Conservation (phyloP, 2,888 invertebrate genomes). For the Drosophila prolongata region DNA sequence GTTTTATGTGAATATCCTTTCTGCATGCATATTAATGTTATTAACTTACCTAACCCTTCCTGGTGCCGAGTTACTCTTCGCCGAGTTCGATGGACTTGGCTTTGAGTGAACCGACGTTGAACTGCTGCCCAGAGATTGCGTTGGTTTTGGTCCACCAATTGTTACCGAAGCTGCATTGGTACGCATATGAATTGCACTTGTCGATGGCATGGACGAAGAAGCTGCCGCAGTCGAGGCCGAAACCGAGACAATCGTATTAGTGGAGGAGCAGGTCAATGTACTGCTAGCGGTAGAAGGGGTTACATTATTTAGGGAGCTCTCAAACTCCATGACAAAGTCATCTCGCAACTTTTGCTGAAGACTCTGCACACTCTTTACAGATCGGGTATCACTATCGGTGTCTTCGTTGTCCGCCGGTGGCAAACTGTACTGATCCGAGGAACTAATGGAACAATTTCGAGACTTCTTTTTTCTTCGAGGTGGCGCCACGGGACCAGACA, state of each 20-base stretch:
- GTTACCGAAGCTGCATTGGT: constrained; percentile 76
- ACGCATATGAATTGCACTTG: constrained; percentile 74
- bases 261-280: constrained; percentile 72
- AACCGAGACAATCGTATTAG: constrained; percentile 77
- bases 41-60: constrained; percentile 82
- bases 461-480: constrained; percentile 91
- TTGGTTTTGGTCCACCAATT: constrained; percentile 81
- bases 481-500: constrained; percentile 89
- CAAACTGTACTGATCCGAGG: constrained; percentile 83
- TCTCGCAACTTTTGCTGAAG: constrained; percentile 83
- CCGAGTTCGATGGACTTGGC: constrained; percentile 84
- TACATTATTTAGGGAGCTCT: constrained; percentile 89
- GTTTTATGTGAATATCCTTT: not conserved
- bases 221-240: constrained; percentile 70
- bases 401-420: constrained; percentile 81
- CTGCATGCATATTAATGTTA: not conserved
- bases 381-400: constrained; percentile 81
- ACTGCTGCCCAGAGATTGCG: constrained; percentile 84
- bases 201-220: constrained; percentile 71
- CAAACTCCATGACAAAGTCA: constrained; percentile 88
- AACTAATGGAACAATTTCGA: constrained; percentile 82
- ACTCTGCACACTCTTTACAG: constrained; percentile 81
- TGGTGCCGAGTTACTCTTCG: constrained; percentile 85
- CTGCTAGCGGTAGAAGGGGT: constrained; percentile 57
- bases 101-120: constrained; percentile 84